Evolutionary conservation across 1,140 invertebrate species (phyloP).

Genomic region (Pseudoatta argentina): DNA sequence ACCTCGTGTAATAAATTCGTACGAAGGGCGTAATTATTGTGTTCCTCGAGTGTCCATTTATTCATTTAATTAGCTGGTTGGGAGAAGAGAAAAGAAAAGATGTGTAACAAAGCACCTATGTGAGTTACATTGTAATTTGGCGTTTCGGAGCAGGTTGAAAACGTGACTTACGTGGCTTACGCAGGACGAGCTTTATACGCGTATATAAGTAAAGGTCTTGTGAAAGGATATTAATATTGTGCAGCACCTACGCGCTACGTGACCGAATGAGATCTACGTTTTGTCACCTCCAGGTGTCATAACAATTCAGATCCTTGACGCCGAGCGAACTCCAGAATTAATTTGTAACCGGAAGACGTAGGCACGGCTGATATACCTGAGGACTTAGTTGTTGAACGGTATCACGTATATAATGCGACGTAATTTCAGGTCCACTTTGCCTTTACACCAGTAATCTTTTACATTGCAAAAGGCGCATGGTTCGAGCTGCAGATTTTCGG

Average conservation of each 20-base stretch:
- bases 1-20: slow-evolving; percentile 34
- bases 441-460: background rate
- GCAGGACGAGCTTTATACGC: slow-evolving; percentile 1
- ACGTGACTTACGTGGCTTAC: slow-evolving; percentile 38
- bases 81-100: background rate
- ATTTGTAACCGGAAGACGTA: slow-evolving; percentile 72
- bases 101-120: background rate
- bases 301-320: slow-evolving; percentile 48
- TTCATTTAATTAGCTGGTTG: slow-evolving; percentile 36
- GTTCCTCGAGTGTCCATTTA: slow-evolving; percentile 16
- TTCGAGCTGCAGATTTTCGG: background rate
- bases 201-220: slow-evolving; percentile 33
- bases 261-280: slow-evolving; percentile 58
- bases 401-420: background rate
- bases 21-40: background rate
- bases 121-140: slow-evolving; percentile 43
- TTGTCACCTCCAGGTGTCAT: slow-evolving; percentile 59
- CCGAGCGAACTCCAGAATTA: slow-evolving; percentile 63
- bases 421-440: background rate
- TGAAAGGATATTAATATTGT: slow-evolving; percentile 62
- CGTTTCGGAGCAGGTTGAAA: slow-evolving; percentile 29
- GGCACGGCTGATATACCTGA: slow-evolving; percentile 23
- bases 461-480: too few relatives aligned
- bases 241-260: slow-evolving; percentile 60
- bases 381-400: background rate